Evolutionary conservation across 2,888 invertebrate genomes (phyloP), one percentile per base, ranked within the genome.

Genomic region (Stenotaenia linearis): DNA sequence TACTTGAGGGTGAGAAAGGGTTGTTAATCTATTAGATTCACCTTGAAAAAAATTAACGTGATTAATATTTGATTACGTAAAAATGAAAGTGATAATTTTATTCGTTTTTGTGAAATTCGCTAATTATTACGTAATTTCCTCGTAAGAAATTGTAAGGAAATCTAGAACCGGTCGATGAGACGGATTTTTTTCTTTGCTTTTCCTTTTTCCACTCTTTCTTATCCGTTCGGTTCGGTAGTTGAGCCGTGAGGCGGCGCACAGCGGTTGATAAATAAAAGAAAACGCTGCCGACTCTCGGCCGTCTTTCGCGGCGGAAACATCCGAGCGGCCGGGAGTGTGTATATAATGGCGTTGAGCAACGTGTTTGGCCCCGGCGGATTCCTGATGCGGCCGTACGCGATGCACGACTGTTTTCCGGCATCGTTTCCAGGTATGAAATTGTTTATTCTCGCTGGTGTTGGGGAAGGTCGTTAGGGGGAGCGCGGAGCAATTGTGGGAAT

Each of bases 221-320:
- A 15, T 28, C 9, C 69, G 69, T 23, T 69, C 69, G 69, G 23
- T 23, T 69, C 28, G 15, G 28, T 69, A 69, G 69, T 50, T 69
- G 69, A 69, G 69, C 69, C 69, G 69, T 69, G 69, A 69, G 69
- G 69, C 69, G 69, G 69, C 69, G 69, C 69, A 69, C 28, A 69
- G 28, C 69, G 69, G 69, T 69, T 69, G 69, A 69, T 69, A 69
- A 69, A 69, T 69, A 69, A 69, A 69, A 69, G 69, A 69, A 69
- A 69, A 69, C 69, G 69, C 69, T 28, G 69, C 69, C 69, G 69
- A 69, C 69, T 69, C 69, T 5, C 69, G 18, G 10, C 25, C 69
- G 69, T 69, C 69, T 69, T 69, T 69, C 69, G 69, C 69, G 69
- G 69, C 69, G 28, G 69, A 28, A 69, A 28, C 69, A 69, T 25